These are phyloP conservation scores for Pseudochirops corinnae DNA, from an alignment of 2,797 vertebrate genomes.

Conservation along the genomic window DNA sequence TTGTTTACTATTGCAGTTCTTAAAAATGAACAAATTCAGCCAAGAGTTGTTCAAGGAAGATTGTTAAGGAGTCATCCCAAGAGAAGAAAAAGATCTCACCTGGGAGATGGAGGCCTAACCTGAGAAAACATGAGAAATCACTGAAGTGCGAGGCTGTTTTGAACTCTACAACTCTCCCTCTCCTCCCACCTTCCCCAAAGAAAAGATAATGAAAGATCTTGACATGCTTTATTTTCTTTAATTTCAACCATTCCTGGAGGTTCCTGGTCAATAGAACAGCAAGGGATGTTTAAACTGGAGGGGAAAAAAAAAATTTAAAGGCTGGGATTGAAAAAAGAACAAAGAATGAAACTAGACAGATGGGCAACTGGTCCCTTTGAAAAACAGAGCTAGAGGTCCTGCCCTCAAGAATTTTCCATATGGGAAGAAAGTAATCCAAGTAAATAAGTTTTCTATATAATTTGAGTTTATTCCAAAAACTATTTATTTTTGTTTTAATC, in stretches of 20 bases:
- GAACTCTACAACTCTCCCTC: background rate
- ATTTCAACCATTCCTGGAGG: conserved; percentile 42
- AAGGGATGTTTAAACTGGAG: conserved; percentile 19
- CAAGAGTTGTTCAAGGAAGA: conserved; percentile 8
- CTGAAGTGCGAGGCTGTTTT: background rate
- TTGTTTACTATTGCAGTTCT: conserved; percentile 31
- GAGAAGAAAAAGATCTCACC: conserved; percentile 4
- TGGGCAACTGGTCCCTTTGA: background rate
- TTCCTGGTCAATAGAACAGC: conserved; percentile 7
- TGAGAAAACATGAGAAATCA: background rate
- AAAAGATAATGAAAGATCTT: background rate
- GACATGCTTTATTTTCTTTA: background rate
- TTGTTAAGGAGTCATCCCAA: background rate
- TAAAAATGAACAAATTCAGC: conserved; percentile 35
- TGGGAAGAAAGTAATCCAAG: background rate
- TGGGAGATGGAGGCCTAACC: background rate
- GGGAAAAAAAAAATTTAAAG: conserved; percentile 29
- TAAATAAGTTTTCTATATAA: background rate
- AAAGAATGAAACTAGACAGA: background rate
- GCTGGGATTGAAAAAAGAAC: background rate
- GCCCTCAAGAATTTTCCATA: background rate
- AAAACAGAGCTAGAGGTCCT: background rate
- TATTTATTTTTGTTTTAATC: background rate
- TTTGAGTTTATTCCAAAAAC: background rate
- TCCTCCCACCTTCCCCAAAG: background rate